phyloP scores from a whole-genome alignment of 2,113 vertebrate species.

The Carassius carassius region DNA sequence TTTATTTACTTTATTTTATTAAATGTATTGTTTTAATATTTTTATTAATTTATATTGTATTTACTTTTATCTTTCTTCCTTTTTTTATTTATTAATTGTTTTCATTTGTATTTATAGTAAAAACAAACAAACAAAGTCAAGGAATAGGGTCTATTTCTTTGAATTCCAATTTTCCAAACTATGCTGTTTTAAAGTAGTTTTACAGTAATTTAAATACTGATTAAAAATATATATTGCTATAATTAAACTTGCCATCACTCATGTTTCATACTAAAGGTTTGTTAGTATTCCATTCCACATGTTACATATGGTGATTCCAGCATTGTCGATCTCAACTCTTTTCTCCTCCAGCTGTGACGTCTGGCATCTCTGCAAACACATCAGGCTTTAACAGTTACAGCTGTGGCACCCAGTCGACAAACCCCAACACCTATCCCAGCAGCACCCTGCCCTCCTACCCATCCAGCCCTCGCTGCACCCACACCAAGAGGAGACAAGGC shows the following conservation, averaged over 20 bases:
- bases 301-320: background rate
- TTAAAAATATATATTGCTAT: background rate
- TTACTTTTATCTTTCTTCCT: too few relatives aligned
- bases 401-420: constrained; percentile 79
- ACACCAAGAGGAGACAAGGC: constrained; percentile 81
- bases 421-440: constrained; percentile 42
- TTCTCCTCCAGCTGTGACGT: constrained; percentile 81
- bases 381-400: constrained; percentile 87
- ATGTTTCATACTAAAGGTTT: background rate
- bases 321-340: background rate
- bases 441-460: constrained; percentile 75
- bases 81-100: too few relatives aligned
- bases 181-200: too few relatives aligned
- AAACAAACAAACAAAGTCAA: too few relatives aligned
- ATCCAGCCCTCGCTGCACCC: constrained; percentile 85
- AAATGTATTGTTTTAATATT: too few relatives aligned
- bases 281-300: background rate
- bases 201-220: too few relatives aligned
- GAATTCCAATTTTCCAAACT: too few relatives aligned
- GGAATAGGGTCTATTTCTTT: too few relatives aligned
- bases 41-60: too few relatives aligned
- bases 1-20: too few relatives aligned
- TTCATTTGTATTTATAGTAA: too few relatives aligned
- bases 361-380: constrained; percentile 82
- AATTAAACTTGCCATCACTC: background rate